These are phyloP conservation scores for Caenorhabditis zanzibari DNA, from an alignment of 2,888 invertebrate species.

Conservation along the genomic window DNA sequence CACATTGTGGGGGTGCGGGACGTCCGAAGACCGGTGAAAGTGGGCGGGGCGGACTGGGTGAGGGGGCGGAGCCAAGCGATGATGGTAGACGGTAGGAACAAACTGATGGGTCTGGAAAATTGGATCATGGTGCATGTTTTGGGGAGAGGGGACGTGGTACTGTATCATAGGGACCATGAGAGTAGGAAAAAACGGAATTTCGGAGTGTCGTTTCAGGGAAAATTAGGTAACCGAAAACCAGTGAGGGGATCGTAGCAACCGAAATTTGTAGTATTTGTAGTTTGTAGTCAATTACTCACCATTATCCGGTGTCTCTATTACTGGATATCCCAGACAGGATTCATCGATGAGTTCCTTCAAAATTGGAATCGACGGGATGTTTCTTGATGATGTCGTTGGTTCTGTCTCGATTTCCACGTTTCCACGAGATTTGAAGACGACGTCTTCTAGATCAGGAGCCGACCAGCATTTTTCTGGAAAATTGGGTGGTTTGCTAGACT, in stretches of 20 bases:
- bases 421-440: conserved; percentile 10
- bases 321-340: conserved; percentile 62
- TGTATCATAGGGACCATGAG: no score
- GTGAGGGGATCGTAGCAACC: not conserved
- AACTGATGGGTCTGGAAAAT: conserved; percentile 62
- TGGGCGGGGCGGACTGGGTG: conserved; percentile 73
- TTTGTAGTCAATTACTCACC: conserved; percentile 33
- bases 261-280: not conserved
- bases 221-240: not conserved
- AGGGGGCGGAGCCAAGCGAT: conserved; percentile 65
- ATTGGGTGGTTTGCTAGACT: not conserved
- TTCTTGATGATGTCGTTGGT: not conserved
- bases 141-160: not conserved
- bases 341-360: conserved; percentile 48
- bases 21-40: conserved; percentile 71
- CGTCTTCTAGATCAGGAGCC: conserved; percentile 58
- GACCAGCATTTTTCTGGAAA: conserved; percentile 63
- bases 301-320: conserved; percentile 69
- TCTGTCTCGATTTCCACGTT: not conserved
- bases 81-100: conserved; percentile 72
- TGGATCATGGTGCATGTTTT: not conserved
- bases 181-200: no score
- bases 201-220: not conserved
- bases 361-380: conserved; percentile 41
- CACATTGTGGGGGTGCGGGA: conserved; percentile 62